phyloP scores from a whole-genome alignment of 2,113 vertebrate genomes.

The Caretta caretta region DNA sequence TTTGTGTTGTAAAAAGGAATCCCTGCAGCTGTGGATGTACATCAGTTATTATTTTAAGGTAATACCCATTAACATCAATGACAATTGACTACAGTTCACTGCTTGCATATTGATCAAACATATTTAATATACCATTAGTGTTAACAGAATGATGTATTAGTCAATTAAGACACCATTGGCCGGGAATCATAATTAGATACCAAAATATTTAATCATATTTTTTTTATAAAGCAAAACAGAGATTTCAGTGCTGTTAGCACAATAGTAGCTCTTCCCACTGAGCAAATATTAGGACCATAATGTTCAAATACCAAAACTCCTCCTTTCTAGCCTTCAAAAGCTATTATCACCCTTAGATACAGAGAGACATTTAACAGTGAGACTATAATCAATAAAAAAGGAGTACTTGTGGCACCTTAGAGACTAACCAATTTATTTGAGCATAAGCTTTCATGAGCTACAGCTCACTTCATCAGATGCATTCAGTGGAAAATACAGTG shows the following conservation, averaged over 20 bases:
- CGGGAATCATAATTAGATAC: constrained; percentile 74
- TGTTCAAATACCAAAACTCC: neutral
- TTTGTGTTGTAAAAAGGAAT: constrained; percentile 54
- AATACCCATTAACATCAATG: constrained; percentile 60
- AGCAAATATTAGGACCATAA: neutral
- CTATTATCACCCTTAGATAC: neutral
- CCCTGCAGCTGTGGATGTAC: constrained; percentile 19
- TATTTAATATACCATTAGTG: constrained; percentile 74
- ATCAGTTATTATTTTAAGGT: constrained; percentile 67
- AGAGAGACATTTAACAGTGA: neutral
- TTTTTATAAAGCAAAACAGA: constrained; percentile 43
- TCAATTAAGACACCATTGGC: constrained; percentile 69
- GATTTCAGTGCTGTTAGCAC: neutral
- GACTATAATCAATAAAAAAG: neutral
- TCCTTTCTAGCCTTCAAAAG: neutral
- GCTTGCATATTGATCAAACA: constrained; percentile 68
- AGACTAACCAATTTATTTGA: too few relatives aligned
- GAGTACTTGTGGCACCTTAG: too few relatives aligned
- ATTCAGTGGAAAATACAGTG: too few relatives aligned
- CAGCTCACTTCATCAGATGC: too few relatives aligned
- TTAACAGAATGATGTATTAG: constrained; percentile 72
- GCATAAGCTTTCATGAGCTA: too few relatives aligned
- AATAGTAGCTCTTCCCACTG: neutral
- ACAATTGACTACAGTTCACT: constrained; percentile 64
- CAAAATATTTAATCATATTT: constrained; percentile 62